These are phyloP conservation scores for Nesogale talazaci DNA, from an alignment of 2,113 vertebrate species.

Conservation along the genomic window DNA sequence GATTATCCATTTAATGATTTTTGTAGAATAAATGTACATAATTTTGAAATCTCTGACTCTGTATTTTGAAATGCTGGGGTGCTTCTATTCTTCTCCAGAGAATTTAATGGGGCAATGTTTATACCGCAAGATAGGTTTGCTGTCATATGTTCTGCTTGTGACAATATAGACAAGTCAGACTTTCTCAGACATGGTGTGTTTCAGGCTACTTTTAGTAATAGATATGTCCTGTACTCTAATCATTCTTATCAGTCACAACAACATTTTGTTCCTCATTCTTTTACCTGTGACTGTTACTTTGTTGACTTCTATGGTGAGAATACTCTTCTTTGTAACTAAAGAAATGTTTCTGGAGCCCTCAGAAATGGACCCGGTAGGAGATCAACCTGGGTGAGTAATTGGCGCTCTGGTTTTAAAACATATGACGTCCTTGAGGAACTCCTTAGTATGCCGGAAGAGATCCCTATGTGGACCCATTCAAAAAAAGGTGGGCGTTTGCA, in stretches of 20 bases:
- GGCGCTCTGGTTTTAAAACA: neutral
- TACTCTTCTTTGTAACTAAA: neutral
- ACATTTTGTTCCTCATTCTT: neutral
- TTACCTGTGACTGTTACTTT: slow-evolving; percentile 1
- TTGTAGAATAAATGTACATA: neutral
- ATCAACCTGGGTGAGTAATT: neutral
- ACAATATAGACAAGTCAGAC: neutral
- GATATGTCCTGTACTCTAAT: neutral
- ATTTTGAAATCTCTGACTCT: neutral
- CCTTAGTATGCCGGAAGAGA: too few species aligned
- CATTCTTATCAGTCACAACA: neutral
- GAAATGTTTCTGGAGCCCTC: neutral
- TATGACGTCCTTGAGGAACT: neutral
- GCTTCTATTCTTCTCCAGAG: neutral
- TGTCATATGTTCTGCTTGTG: neutral
- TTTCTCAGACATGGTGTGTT: neutral
- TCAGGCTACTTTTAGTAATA: neutral
- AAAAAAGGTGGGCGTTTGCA: too few species aligned
- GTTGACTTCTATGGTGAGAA: neutral
- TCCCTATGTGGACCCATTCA: too few species aligned
- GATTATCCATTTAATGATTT: neutral
- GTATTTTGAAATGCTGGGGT: neutral
- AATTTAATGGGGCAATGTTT: neutral
- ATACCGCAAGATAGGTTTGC: neutral
- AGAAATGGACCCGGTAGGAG: neutral